Percentiles rank a stretch among this genome's conserved stretches.
These are phyloP conservation scores for Podiceps cristatus DNA, from an alignment of 2,113 vertebrate genomes.

Conservation along the genomic window DNA sequence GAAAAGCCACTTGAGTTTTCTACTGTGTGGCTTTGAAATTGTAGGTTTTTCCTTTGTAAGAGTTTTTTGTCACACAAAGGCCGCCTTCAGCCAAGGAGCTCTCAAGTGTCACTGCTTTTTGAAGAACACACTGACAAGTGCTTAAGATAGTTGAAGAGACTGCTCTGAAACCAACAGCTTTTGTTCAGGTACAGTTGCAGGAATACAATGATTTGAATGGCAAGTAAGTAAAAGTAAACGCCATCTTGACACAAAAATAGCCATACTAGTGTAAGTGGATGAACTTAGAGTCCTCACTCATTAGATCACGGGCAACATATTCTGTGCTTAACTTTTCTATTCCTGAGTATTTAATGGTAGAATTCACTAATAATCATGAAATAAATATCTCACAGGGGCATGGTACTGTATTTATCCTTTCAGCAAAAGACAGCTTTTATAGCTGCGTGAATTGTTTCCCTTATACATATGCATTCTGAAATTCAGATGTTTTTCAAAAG, in stretches of 20 bases:
- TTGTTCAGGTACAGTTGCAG: not conserved
- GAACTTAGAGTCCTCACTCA: not conserved
- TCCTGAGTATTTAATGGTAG: not conserved
- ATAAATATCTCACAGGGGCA: not conserved
- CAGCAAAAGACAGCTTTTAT: not conserved
- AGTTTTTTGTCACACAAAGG: not conserved
- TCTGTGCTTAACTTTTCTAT: not conserved
- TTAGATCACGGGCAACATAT: not conserved
- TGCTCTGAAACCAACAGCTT: not conserved
- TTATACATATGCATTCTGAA: not conserved
- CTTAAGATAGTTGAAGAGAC: not conserved
- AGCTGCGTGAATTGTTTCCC: not conserved
- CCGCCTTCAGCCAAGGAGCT: not conserved
- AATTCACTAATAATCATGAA: not conserved
- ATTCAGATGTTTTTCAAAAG: not conserved
- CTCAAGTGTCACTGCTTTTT: not conserved
- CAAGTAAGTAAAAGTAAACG: not conserved
- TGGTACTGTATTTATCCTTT: not conserved
- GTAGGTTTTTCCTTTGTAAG: not conserved
- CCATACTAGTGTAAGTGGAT: not conserved
- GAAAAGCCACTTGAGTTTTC: not conserved
- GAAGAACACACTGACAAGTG: not conserved
- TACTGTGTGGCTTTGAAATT: not conserved
- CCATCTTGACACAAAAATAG: not conserved
- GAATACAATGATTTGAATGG: not conserved